Evolutionary conservation across 2,113 vertebrate genomes (phyloP).

Genomic region (cattle (Bos taurus)): ARS-UCD2.0 NC_037336.1:95150501-95151000

Average conservation of each 20-base stretch:
- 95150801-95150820: not conserved
- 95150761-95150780: not conserved
- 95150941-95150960: rapidly evolving
- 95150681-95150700: not conserved
- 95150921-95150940: not conserved
- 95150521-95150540: not conserved
- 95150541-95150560: rapidly evolving
- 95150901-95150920: not conserved
- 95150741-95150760: not conserved
- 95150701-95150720: not conserved
- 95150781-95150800: not conserved
- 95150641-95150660: not conserved
- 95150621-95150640: no score
- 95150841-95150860: not conserved
- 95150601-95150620: not conserved
- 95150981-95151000: rapidly evolving
- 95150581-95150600: not conserved
- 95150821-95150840: not conserved
- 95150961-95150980: not conserved
- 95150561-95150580: not conserved
- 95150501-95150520: not conserved
- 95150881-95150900: not conserved
- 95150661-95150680: not conserved
- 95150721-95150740: not conserved
- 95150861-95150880: not conserved